These are phyloP conservation scores for Distichodus sexfasciatus DNA, from an alignment of 2,797 vertebrate genomes.

Conservation along the genomic window DNA sequence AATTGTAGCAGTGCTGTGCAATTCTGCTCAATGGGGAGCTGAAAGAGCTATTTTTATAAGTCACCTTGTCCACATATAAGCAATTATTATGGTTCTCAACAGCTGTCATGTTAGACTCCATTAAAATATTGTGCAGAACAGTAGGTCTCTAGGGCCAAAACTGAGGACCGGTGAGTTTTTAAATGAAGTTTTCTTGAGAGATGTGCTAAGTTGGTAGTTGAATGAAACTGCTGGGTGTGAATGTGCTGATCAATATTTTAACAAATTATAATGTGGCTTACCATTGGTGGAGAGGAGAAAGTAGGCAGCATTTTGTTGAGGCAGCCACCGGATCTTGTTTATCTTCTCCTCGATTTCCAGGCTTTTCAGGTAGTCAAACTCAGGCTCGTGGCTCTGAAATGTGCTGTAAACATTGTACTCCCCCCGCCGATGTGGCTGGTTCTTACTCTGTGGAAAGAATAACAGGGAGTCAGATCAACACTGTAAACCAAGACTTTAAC, in stretches of 20 bases:
- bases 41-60: background rate
- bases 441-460: constrained; percentile 75
- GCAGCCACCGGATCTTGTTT: constrained; percentile 89
- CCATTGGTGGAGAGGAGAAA: constrained; percentile 89
- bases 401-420: constrained; percentile 94
- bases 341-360: constrained; percentile 91
- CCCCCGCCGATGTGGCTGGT: constrained; percentile 82
- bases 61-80: background rate
- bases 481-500: too few relatives aligned
- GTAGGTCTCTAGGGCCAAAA: too few relatives aligned
- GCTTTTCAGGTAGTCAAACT: constrained; percentile 92
- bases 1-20: background rate
- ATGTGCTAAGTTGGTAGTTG: too few relatives aligned
- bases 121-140: too few relatives aligned
- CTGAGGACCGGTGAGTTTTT: too few relatives aligned
- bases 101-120: too few relatives aligned
- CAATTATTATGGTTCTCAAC: background rate
- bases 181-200: too few relatives aligned
- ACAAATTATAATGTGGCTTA: background rate
- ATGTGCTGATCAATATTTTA: background rate
- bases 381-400: constrained; percentile 89
- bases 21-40: background rate
- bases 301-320: constrained; percentile 86
- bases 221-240: too few relatives aligned
- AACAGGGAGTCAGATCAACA: background rate